These are phyloP conservation scores for Apostichopus parvimensis DNA, from an alignment of 35 echinoderm and acorn worm species.

Conservation along the genomic window DNA sequence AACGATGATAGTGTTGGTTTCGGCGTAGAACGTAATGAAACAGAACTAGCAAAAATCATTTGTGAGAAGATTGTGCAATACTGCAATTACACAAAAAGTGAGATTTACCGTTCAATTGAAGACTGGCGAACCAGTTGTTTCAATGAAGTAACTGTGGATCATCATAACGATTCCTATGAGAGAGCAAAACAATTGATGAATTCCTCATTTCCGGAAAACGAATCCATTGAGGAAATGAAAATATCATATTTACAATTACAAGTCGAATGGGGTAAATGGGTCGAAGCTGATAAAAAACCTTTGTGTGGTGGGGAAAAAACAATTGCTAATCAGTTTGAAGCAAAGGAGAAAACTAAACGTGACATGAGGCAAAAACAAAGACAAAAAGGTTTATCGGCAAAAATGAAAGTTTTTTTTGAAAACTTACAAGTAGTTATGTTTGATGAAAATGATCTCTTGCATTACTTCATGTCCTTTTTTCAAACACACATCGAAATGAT, in stretches of 20 bases:
- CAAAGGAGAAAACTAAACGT: neutral
- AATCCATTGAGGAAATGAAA: neutral
- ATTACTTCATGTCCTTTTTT: conserved; percentile 2
- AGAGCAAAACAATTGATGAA: neutral
- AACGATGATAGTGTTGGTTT: neutral
- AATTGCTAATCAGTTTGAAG: neutral
- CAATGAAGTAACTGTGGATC: neutral
- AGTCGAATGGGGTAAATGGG: neutral
- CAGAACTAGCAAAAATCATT: neutral
- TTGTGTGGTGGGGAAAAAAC: neutral
- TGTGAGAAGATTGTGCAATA: too few species aligned
- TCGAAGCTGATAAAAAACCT: neutral
- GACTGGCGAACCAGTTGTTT: neutral
- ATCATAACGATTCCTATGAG: neutral
- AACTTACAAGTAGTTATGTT: neutral
- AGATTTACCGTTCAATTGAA: neutral
- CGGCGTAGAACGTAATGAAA: neutral
- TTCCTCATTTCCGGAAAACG: neutral
- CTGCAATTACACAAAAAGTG: neutral
- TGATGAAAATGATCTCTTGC: neutral
- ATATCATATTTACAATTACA: neutral
- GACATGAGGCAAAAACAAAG: neutral
- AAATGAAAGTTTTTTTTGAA: neutral
- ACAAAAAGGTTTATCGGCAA: neutral
- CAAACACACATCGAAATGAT: neutral